Evolutionary conservation across 2,888 invertebrate species (phyloP), one percentile per base, ranked within the genome.

Genomic region (Polyploca ridens): DNA sequence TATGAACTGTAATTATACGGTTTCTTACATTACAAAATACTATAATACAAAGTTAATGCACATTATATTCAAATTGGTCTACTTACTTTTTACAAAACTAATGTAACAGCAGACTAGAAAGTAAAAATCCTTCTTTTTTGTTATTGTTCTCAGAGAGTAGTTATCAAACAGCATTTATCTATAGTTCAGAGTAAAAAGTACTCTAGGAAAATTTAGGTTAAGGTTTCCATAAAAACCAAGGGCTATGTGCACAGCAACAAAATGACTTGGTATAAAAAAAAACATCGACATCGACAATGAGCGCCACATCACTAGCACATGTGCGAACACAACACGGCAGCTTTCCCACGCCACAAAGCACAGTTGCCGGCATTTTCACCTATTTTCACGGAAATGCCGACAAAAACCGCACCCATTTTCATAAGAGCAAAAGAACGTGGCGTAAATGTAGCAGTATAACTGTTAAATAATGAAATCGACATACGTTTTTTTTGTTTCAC

Each of bases 331-430:
- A 73, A 77, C 70, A 66, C 69, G 67, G 69, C 66, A 72, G 73
- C 74, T 78, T 89, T 93, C 93, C 82, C 93, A 93, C 91, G 90
- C 66, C 78, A 83, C 84, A 86, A 83, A 84, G 83, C 81, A 72
- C 72, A 71, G 73, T 75, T 65, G 73, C 72, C 76, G 78, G 79
- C 85, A 85, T 92, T 92, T 91, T 91, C 91, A 91, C 91, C 89
- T 83, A 89, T 91, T 90, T 93, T 88, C 87, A 79, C 87, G 85
- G 72, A 78, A 84, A 79, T 72, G 73, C 68, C 74, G 68, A 77
- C 83, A 90, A 90, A 92, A 93, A 90, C 79, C 69, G 76, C 77
- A 76, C 78, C 84, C 82, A 81, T 89, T 90, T 86, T 83, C 83
- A 82, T 86, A 87, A 78, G 80, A 83, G 80, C 75, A 73, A 73